A percentile compares a stretch with the other conserved stretches of the same genome.
phyloP scores from a whole-genome alignment of 1,140 invertebrate genomes.

The Druon quercuslanigerum region DNA sequence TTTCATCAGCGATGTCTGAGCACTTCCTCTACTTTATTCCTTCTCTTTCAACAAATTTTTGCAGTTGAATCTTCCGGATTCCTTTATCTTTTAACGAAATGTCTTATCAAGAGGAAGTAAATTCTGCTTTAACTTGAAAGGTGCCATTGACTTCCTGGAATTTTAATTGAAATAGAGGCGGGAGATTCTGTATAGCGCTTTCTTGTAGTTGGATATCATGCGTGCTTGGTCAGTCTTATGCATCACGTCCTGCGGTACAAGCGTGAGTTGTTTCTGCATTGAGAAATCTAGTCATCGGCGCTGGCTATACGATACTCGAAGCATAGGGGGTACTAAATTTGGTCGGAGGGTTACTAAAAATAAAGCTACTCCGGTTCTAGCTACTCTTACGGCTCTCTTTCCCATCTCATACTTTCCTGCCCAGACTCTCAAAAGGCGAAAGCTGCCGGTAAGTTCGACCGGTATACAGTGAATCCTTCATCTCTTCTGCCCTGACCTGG shows the following conservation, averaged over 20 bases:
- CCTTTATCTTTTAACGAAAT: too few relatives aligned
- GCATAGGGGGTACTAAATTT: conserved; percentile 71
- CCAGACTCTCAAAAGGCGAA: conserved; percentile 53
- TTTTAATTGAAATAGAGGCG: too few relatives aligned
- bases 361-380: conserved; percentile 59
- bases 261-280: conserved; percentile 15
- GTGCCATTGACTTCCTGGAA: too few relatives aligned
- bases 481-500: conserved; percentile 48
- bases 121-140: too few relatives aligned
- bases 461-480: conserved; percentile 41
- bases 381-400: conserved; percentile 54
- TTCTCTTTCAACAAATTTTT: too few relatives aligned
- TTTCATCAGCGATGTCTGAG: too few relatives aligned
- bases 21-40: too few relatives aligned
- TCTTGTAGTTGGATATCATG: too few relatives aligned
- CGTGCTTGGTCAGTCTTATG: too few relatives aligned
- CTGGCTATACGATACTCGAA: conserved; percentile 69
- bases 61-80: too few relatives aligned
- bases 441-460: conserved; percentile 59
- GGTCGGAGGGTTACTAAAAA: conserved; percentile 69
- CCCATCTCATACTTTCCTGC: conserved; percentile 53
- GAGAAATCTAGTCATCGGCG: conserved; percentile 53
- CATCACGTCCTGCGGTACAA: background rate
- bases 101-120: too few relatives aligned
- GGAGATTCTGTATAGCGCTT: too few relatives aligned